Evolutionary conservation across 2,797 vertebrate species (phyloP), one percentile per base, ranked within the genome.

Genomic region (Dendrocincla fuliginosa): DNA sequence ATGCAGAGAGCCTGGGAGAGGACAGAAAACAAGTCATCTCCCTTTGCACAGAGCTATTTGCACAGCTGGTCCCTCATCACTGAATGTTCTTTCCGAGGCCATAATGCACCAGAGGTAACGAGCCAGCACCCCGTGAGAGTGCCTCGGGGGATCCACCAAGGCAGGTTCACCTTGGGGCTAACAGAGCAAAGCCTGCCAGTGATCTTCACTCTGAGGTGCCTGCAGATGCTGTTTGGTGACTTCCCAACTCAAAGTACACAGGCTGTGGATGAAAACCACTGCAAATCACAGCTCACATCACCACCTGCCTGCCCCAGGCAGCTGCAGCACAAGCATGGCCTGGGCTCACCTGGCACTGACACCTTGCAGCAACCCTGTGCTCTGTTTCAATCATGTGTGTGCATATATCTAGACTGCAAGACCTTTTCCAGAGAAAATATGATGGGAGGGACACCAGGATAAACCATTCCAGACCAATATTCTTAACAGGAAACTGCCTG

Each of bases 21-120:
- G 68, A 53, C 0, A 3, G 61, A 53, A 69, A 90, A 76, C 15
- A 15, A 47, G 42, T 20, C 47, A 47, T 13, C 37, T 52, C 56
- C 86, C 79, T 87, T 85, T 67, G 77, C 56, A 63, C 60, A 76
- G 75, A 93, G 80, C 60, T 63, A 53, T 73, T 78, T 69, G 81
- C 80, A 69, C 90, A 88, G 93, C 87, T 74, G 77, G 80, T 71
- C 73, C 89, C 74, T 93, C 65, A 39, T 61, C 69, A 60, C 47
- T 20, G 25, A 46, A 56, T 16, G 64, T 28, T 57, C 61, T 64
- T 74, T 42, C 60, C 0, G 2, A 71, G 50, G 82, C 90, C 44
- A 33, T 42, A 79, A 86, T 6, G 16, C 50, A 39, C 53, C 3
- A 52, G 67, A 92, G 69, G 73, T 75, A 81, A 83, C 3, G 22